A percentile compares a stretch with the other conserved stretches of the same genome.
Conservation (phyloP, 2,113 vertebrate species). For the Hypomesus transpacificus region DNA sequence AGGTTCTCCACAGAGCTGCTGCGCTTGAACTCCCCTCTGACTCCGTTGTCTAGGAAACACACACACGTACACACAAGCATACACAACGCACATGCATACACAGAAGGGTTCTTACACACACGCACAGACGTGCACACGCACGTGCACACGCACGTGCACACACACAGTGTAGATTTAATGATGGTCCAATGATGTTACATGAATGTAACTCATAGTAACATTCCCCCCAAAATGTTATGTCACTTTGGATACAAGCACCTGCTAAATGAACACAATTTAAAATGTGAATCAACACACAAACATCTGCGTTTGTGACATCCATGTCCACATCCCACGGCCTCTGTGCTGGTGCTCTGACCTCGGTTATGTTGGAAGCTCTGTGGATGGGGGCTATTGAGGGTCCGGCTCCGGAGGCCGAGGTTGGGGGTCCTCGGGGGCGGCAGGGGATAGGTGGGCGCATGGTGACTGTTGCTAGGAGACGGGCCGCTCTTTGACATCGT, state of each 20-base stretch:
- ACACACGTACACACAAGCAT: slow-evolving; percentile 6
- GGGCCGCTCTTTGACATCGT: slow-evolving; percentile 12
- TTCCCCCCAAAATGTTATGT: too few species aligned
- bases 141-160: too few species aligned
- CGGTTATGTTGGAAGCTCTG: slow-evolving; percentile 35
- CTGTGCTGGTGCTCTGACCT: slow-evolving; percentile 37
- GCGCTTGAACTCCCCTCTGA: slow-evolving; percentile 18
- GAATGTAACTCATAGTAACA: too few species aligned
- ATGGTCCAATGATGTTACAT: too few species aligned
- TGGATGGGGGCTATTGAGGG: slow-evolving; percentile 20
- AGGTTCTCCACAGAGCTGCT: slow-evolving; percentile 19
- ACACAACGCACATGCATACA: not conserved
- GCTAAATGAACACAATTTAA: too few species aligned
- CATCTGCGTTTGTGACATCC: too few species aligned
- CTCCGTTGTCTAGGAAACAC: slow-evolving; percentile 43
- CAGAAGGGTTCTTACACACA: too few species aligned
- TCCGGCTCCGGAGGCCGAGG: slow-evolving; percentile 22
- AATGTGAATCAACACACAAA: too few species aligned
- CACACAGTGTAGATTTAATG: too few species aligned
- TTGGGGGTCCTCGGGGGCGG: slow-evolving; percentile 21
- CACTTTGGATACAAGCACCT: too few species aligned
- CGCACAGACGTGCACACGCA: too few species aligned
- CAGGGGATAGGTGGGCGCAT: not conserved
- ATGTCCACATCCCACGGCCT: not conserved
- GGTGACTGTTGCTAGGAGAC: not conserved